These are phyloP conservation scores for Lepidonotus clava DNA, from an alignment of 2,888 invertebrate species.

Conservation along the genomic window DNA sequence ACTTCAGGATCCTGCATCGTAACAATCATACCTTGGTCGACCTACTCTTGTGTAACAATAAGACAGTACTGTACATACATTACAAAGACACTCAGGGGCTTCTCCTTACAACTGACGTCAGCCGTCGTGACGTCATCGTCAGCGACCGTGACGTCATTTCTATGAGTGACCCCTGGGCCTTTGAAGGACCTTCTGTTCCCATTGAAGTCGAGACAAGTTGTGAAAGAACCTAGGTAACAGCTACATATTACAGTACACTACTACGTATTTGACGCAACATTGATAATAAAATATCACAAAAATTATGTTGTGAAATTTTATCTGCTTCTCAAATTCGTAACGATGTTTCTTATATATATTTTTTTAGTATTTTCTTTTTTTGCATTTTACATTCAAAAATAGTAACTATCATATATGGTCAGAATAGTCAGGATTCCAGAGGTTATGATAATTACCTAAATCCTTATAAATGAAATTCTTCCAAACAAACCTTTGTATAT, in stretches of 20 bases:
- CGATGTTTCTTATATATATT: slow-evolving; percentile 52
- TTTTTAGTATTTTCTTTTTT: slow-evolving; percentile 53
- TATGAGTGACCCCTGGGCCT: background rate
- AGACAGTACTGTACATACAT: slow-evolving; percentile 52
- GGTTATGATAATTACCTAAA: slow-evolving; percentile 51
- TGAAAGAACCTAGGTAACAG: slow-evolving; percentile 42
- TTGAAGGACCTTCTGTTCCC: slow-evolving; percentile 9
- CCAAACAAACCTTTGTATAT: slow-evolving; percentile 45
- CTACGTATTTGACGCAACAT: slow-evolving; percentile 53
- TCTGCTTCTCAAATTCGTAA: slow-evolving; percentile 52
- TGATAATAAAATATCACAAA: slow-evolving; percentile 59
- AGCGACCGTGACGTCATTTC: too few relatives aligned
- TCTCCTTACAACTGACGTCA: background rate
- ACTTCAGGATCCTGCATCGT: background rate
- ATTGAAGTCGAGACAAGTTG: slow-evolving; percentile 49
- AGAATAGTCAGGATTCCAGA: slow-evolving; percentile 45
- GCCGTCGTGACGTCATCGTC: too few relatives aligned
- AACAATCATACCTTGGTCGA: background rate
- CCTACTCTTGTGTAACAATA: slow-evolving; percentile 27
- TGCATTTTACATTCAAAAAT: slow-evolving; percentile 54
- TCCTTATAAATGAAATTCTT: slow-evolving; percentile 47
- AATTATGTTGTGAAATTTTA: slow-evolving; percentile 52
- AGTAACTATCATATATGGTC: slow-evolving; percentile 55
- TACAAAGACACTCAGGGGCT: background rate
- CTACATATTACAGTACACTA: slow-evolving; percentile 47